phyloP scores from a whole-genome alignment of 2,888 invertebrate genomes.

The Sclerodermus sp. region DNA sequence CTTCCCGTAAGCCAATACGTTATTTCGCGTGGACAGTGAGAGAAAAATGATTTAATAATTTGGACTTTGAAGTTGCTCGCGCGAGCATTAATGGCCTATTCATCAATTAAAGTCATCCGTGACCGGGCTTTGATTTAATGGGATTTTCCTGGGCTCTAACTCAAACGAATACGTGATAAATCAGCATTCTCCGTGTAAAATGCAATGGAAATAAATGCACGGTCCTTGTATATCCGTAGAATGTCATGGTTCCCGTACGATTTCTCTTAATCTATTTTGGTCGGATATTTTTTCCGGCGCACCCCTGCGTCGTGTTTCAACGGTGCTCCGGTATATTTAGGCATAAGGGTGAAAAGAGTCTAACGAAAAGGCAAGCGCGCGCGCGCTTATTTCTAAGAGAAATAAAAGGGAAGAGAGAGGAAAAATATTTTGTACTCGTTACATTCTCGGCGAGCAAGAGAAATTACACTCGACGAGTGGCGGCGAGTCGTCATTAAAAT shows the following conservation, averaged over 20 bases:
- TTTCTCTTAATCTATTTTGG: constrained; percentile 27
- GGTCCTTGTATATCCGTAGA: background rate
- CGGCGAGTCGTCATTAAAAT: too few relatives aligned
- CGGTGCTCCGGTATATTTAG: constrained; percentile 25
- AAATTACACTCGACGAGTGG: too few relatives aligned
- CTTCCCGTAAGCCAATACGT: too few relatives aligned
- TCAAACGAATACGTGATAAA: constrained; percentile 4
- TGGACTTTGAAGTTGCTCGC: too few relatives aligned
- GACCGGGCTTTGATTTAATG: too few relatives aligned
- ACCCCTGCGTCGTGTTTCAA: constrained; percentile 22
- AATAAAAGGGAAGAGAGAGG: background rate
- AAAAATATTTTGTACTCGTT: background rate
- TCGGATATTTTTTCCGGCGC: constrained; percentile 28
- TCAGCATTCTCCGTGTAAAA: constrained; percentile 16
- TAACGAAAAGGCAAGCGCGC: constrained; percentile 13
- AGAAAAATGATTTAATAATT: too few relatives aligned
- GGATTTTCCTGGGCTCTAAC: too few relatives aligned
- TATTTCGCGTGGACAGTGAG: too few relatives aligned
- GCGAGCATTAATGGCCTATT: too few relatives aligned
- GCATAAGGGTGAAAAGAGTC: constrained; percentile 17
- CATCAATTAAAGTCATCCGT: too few relatives aligned
- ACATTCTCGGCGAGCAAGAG: constrained; percentile 8
- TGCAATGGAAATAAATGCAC: constrained; percentile 10
- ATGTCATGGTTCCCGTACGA: constrained; percentile 6
- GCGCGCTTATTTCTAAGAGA: constrained; percentile 22